These are phyloP conservation scores for Tetranychus cinnabarinus DNA, from an alignment of 1,140 invertebrate species.

Conservation along the genomic window DNA sequence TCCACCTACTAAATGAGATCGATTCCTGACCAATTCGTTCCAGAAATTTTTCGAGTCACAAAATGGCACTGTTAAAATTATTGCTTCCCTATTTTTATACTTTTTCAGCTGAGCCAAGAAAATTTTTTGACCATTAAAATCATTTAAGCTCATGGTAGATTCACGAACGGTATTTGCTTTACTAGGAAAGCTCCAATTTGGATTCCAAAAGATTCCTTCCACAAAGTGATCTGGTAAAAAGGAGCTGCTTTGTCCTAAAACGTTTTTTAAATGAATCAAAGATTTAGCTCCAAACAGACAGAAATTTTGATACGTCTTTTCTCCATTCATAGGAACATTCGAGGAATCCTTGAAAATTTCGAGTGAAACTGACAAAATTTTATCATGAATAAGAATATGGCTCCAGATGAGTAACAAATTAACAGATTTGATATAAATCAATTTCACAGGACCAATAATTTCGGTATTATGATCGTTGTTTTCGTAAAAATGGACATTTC, in stretches of 20 bases:
- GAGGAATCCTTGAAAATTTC: neutral
- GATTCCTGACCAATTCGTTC: constrained; percentile 3
- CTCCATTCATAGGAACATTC: neutral
- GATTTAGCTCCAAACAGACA: neutral
- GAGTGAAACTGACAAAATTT: neutral
- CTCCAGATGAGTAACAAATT: too few relatives aligned
- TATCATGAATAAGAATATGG: too few relatives aligned
- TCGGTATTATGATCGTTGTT: too few relatives aligned
- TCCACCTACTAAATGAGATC: constrained; percentile 6
- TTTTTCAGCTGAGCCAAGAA: too few relatives aligned
- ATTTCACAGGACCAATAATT: too few relatives aligned
- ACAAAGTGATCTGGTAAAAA: neutral
- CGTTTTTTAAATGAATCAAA: neutral
- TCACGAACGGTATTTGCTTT: too few relatives aligned
- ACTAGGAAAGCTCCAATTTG: too few relatives aligned
- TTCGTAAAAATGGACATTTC: too few relatives aligned
- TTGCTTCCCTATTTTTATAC: too few relatives aligned
- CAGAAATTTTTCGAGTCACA: constrained; percentile 1
- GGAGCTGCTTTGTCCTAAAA: neutral
- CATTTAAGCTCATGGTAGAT: too few relatives aligned
- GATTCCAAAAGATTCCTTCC: neutral
- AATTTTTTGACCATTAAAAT: too few relatives aligned
- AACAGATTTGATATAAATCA: too few relatives aligned
- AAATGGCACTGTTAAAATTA: neutral
- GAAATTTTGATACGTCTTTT: neutral